phyloP scores from a whole-genome alignment of 2,113 vertebrate genomes.

The Irena cyanogastra region DNA sequence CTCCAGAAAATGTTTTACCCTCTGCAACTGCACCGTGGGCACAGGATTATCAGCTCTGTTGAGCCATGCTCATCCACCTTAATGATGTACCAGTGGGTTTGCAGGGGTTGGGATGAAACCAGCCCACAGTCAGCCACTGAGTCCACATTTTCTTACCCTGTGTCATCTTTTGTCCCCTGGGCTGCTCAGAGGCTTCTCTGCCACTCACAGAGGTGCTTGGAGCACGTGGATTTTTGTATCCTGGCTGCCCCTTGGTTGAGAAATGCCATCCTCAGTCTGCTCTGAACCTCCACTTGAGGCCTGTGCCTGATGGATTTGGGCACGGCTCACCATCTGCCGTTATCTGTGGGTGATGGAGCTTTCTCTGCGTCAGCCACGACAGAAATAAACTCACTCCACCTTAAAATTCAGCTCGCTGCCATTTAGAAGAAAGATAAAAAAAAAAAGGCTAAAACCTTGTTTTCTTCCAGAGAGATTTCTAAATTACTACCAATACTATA shows the following conservation, averaged over 20 bases:
- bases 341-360: constrained; percentile 40
- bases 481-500: constrained; percentile 29
- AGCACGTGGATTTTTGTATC: background rate
- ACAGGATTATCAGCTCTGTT: background rate
- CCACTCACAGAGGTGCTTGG: background rate
- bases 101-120: background rate
- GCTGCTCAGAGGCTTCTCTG: background rate
- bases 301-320: constrained; percentile 11
- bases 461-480: constrained; percentile 27
- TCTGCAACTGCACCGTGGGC: background rate
- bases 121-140: background rate
- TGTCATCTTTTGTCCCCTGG: background rate
- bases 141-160: accelerated
- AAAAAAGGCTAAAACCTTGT: constrained; percentile 19
- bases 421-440: background rate
- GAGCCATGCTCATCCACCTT: background rate
- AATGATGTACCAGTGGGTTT: background rate
- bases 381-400: constrained; percentile 49
- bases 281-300: background rate
- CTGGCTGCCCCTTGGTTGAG: background rate
- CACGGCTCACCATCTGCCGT: background rate
- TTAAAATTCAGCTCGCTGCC: constrained; percentile 40
- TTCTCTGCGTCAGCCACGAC: background rate
- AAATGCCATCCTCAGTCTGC: background rate
- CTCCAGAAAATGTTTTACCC: constrained; percentile 32